Conservation (phyloP, 1,140 invertebrate species). For the Formica exsecta region DNA sequence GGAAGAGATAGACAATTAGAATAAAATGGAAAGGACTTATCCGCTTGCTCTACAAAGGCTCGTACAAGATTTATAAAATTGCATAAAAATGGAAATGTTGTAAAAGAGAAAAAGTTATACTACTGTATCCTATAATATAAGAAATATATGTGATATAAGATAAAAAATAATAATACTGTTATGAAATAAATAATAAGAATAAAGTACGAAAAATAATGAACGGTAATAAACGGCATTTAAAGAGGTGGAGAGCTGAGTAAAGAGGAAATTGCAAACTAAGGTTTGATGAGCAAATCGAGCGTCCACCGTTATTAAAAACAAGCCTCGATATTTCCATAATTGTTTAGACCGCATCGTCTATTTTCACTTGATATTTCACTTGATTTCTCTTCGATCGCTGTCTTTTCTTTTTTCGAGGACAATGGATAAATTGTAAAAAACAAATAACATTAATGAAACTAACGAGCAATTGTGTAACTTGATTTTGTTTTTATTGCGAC, state of each 20-base stretch:
- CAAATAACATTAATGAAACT: conserved; percentile 9
- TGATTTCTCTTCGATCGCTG: not conserved
- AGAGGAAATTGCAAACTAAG: conserved; percentile 4
- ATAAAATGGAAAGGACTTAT: not conserved
- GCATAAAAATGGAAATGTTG: not conserved
- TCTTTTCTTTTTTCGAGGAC: not conserved
- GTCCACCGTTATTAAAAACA: conserved; percentile 50
- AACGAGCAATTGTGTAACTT: conserved; percentile 4
- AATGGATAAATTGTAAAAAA: not conserved
- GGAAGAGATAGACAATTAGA: not conserved
- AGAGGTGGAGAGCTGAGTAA: not conserved
- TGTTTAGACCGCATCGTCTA: conserved; percentile 47
- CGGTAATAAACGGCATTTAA: not conserved
- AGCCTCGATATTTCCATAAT: conserved; percentile 44
- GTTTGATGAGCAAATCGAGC: conserved; percentile 27
- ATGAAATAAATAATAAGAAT: conserved; percentile 10
- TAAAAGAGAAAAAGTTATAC: not conserved
- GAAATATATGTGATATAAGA: not conserved
- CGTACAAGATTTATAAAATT: not conserved
- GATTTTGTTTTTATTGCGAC: not conserved
- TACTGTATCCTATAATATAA: not conserved
- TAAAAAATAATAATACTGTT: not conserved
- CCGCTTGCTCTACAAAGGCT: not conserved
- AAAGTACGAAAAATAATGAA: not conserved
- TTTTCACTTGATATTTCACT: conserved; percentile 18